Evolutionary conservation across 2,888 invertebrate species (phyloP).

Genomic region (Autographa gamma): DNA sequence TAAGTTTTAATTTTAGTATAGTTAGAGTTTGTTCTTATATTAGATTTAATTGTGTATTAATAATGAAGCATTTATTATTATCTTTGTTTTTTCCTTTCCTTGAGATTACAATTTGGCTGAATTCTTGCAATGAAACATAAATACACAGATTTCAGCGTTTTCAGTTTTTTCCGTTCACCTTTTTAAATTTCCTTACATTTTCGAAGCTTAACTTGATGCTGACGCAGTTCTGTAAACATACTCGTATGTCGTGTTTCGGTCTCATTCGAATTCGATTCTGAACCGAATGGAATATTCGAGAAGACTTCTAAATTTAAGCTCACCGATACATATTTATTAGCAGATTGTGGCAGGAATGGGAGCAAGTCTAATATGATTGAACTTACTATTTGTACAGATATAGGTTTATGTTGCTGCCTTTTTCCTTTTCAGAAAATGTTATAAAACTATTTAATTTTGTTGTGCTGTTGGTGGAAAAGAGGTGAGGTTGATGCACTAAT

Average conservation of each 20-base stretch:
- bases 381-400: constrained; percentile 23
- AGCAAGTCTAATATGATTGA: constrained; percentile 31
- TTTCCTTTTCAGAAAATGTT: not conserved
- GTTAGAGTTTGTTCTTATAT: too few species aligned
- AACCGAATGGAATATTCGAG: constrained; percentile 27
- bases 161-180: too few species aligned
- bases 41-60: too few species aligned
- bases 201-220: not conserved
- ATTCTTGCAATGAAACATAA: too few species aligned
- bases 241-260: not conserved
- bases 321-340: constrained; percentile 53
- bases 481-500: too few species aligned
- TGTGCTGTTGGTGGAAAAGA: not conserved
- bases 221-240: not conserved
- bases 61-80: too few species aligned
- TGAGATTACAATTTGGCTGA: too few species aligned
- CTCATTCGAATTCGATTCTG: constrained; percentile 13
- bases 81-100: too few species aligned
- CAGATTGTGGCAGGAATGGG: constrained; percentile 19
- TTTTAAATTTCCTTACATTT: too few species aligned
- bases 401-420: not conserved
- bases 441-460: not conserved
- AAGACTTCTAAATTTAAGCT: constrained; percentile 25
- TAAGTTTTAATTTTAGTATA: too few species aligned
- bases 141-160: too few species aligned